Conservation (phyloP, 2,113 vertebrate genomes). For the Lophochroa leadbeateri region DNA sequence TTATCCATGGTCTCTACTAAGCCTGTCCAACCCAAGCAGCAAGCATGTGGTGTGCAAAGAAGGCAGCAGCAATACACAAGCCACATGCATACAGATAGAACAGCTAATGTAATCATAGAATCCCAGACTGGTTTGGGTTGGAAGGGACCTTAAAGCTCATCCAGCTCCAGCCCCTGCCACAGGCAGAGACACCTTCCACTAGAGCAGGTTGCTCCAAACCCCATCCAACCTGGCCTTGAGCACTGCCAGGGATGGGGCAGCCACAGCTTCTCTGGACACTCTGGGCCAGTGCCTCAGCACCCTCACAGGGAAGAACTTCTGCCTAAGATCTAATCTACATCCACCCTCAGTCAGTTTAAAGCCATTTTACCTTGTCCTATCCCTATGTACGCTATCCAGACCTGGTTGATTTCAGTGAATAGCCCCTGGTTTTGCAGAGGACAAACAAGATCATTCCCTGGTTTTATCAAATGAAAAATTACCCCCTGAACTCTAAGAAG, state of each 20-base stretch:
- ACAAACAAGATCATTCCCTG: background rate
- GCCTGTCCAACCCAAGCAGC: background rate
- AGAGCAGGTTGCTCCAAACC: background rate
- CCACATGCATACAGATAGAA: accelerated
- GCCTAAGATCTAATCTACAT: background rate
- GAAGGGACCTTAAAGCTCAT: background rate
- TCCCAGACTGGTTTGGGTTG: background rate
- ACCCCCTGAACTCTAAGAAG: background rate
- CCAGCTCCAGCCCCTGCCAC: background rate
- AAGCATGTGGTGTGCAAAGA: background rate
- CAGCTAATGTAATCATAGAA: background rate
- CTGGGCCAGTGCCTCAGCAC: background rate
- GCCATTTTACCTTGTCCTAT: background rate
- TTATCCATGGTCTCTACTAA: background rate
- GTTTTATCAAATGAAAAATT: background rate
- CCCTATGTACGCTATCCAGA: background rate
- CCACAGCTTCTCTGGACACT: background rate
- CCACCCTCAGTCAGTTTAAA: background rate
- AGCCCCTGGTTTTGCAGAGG: background rate
- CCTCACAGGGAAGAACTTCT: background rate
- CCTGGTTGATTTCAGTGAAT: background rate
- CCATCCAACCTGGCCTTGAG: no score
- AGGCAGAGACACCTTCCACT: background rate
- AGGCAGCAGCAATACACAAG: background rate
- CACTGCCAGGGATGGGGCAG: background rate